A percentile compares a stretch with the other conserved stretches of the same genome.
phyloP scores from a whole-genome alignment of 2,113 vertebrate genomes.

The Gnathonemus longibarbis region DNA sequence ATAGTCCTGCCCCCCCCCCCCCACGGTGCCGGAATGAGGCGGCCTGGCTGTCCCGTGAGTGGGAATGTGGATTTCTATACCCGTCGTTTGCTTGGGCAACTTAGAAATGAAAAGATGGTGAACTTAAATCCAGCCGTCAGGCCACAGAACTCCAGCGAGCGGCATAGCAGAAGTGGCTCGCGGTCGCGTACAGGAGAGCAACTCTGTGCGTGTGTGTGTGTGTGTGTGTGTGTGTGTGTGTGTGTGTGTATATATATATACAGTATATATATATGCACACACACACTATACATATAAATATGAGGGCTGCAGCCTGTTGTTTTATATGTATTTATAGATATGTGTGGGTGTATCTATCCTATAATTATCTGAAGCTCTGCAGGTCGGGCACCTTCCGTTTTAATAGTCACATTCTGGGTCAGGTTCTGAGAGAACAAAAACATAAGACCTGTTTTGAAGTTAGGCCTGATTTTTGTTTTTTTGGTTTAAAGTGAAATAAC shows the following conservation, averaged over 20 bases:
- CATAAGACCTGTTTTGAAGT: neutral
- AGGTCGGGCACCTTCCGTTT: neutral
- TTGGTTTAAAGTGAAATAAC: neutral
- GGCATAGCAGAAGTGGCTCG: neutral
- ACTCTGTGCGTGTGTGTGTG: neutral
- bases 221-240: no score
- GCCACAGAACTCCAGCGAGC: neutral
- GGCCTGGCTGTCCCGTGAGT: neutral
- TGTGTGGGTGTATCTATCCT: neutral
- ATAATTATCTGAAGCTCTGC: neutral
- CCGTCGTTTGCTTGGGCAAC: neutral
- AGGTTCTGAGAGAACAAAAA: neutral
- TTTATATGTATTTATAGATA: neutral
- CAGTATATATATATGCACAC: neutral
- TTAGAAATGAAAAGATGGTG: neutral
- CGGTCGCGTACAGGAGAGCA: neutral
- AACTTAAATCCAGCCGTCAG: neutral
- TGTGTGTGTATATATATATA: neutral
- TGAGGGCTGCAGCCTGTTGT: neutral
- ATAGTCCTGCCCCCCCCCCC: neutral
- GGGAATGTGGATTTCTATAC: neutral
- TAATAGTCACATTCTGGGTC: neutral
- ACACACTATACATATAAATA: neutral
- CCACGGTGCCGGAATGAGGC: neutral
- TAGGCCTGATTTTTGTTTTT: neutral